Percentiles rank a stretch among this genome's conserved stretches.
phyloP scores from a whole-genome alignment of 2,888 invertebrate genomes.

The Notodonta dromedarius region DNA sequence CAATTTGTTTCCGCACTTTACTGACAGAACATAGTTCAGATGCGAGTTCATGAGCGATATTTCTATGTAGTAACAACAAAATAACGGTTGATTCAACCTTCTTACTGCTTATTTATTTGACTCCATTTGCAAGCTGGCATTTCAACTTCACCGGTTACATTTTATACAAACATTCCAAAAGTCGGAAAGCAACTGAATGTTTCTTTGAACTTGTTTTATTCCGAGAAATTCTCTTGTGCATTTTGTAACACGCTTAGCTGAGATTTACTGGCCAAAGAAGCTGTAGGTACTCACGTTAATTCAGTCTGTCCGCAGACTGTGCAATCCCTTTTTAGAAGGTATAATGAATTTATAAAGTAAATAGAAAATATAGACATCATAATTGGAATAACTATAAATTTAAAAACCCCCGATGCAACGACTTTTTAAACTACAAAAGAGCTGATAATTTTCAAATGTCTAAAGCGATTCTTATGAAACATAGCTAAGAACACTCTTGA shows the following conservation, averaged over 20 bases:
- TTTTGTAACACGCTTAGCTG: not conserved
- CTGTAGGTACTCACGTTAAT: not conserved
- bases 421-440: no score
- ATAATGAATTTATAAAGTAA: no score
- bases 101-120: not conserved
- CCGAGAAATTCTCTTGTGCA: not conserved
- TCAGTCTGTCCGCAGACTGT: not conserved
- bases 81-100: no score
- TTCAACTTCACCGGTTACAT: not conserved
- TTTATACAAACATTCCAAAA: not conserved
- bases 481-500: no score
- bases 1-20: not conserved
- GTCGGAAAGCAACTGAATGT: not conserved
- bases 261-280: not conserved
- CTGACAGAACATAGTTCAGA: not conserved
- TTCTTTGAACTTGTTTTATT: not conserved
- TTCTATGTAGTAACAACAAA: no score
- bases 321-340: no score
- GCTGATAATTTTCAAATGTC: no score
- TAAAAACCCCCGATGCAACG: no score
- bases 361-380: no score
- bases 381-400: no score
- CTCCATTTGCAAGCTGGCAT: not conserved
- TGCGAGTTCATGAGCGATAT: not conserved
- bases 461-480: no score